These are phyloP conservation scores for Bombus vancouverensis DNA, from an alignment of 1,140 invertebrate species.

Conservation along the genomic window DNA sequence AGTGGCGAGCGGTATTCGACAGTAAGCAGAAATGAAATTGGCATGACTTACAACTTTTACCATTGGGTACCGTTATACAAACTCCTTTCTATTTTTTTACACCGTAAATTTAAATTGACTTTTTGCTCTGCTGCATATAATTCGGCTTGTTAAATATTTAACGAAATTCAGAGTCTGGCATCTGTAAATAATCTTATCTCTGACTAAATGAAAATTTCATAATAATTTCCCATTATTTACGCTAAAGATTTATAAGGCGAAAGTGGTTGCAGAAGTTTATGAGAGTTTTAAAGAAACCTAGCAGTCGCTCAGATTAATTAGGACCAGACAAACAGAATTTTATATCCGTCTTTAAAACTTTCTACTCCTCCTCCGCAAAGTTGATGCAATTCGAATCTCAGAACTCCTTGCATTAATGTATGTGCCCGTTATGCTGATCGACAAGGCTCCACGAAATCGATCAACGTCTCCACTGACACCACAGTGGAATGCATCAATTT, in stretches of 20 bases:
- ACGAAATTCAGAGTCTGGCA: neutral
- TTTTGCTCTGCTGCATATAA: neutral
- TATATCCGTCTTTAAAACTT: neutral
- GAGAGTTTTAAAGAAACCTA: neutral
- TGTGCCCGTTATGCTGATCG: too few relatives aligned
- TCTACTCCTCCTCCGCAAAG: neutral
- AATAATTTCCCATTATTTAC: neutral
- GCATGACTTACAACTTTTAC: slow-evolving; percentile 8
- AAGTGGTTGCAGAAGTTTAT: neutral
- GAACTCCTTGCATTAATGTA: too few relatives aligned
- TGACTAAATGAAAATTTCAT: neutral
- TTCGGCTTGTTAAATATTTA: slow-evolving; percentile 11
- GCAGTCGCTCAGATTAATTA: neutral
- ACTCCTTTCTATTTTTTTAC: neutral
- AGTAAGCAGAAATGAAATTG: neutral
- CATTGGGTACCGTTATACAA: neutral
- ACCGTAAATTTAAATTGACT: neutral
- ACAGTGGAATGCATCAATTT: too few relatives aligned
- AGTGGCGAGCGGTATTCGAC: neutral
- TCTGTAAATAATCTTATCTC: neutral
- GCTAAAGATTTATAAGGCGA: slow-evolving; percentile 18
- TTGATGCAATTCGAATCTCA: too few relatives aligned
- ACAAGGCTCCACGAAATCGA: too few relatives aligned
- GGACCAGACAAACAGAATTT: slow-evolving; percentile 1
- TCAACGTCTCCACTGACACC: too few relatives aligned